Evolutionary conservation across 2,888 invertebrate genomes (phyloP).

Genomic region (Nomada hirtipes): DNA sequence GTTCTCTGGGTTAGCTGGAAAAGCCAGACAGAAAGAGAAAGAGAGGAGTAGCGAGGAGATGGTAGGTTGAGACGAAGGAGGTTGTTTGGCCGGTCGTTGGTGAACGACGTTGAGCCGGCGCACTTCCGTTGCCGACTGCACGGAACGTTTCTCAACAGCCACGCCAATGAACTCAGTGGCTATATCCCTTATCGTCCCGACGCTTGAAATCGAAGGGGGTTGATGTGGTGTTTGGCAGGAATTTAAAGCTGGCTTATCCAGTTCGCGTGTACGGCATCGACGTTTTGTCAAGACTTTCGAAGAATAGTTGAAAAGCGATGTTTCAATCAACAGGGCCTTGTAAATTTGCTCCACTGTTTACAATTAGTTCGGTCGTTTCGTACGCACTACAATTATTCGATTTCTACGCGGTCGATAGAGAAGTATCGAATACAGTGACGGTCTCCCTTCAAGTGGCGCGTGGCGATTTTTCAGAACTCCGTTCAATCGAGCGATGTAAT

Average conservation of each 20-base stretch:
- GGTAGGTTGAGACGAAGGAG: constrained; percentile 48
- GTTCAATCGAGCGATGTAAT: constrained; percentile 16
- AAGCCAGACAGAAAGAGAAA: constrained; percentile 28
- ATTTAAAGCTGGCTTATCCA: constrained; percentile 50
- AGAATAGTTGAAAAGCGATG: not conserved
- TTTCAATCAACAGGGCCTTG: not conserved
- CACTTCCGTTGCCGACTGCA: constrained; percentile 34
- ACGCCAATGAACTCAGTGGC: constrained; percentile 45
- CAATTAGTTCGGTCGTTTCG: too few relatives aligned
- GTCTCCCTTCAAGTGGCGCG: not conserved
- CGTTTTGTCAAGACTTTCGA: not conserved
- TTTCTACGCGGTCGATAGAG: too few relatives aligned
- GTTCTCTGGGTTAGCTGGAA: constrained; percentile 45
- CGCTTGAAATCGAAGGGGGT: constrained; percentile 6
- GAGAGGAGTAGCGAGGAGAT: constrained; percentile 16
- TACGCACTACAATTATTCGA: too few relatives aligned
- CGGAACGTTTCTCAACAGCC: constrained; percentile 41
- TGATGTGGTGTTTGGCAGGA: constrained; percentile 8
- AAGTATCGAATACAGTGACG: not conserved
- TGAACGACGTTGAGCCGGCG: constrained; percentile 41
- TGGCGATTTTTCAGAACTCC: constrained; percentile 26
- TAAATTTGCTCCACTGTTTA: too few relatives aligned
- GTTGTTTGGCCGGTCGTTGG: constrained; percentile 56
- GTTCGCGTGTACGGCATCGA: constrained; percentile 16
- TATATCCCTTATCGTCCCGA: constrained; percentile 56